These are phyloP conservation scores for Apamea crenata DNA, from an alignment of 2,888 invertebrate genomes.

Conservation along the genomic window DNA sequence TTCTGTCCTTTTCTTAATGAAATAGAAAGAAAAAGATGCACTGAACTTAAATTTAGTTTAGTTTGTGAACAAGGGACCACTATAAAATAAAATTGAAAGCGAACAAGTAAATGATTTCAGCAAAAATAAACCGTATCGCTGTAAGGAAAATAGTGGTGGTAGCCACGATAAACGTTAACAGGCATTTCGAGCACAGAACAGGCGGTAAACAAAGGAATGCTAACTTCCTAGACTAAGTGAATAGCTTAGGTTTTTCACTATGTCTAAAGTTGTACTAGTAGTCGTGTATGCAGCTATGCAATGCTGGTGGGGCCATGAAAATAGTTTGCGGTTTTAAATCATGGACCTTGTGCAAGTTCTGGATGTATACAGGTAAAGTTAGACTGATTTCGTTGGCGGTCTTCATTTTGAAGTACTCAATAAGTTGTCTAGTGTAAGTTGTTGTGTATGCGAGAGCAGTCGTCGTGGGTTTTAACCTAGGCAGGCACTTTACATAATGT, in stretches of 20 bases:
- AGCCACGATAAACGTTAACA: conserved; percentile 30
- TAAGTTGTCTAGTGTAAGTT: no score
- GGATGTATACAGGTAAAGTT: background rate
- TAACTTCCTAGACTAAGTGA: conserved; percentile 53
- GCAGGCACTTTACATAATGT: no score
- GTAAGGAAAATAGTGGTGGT: conserved; percentile 15
- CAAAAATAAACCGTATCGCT: background rate
- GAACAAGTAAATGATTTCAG: background rate
- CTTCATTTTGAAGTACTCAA: no score
- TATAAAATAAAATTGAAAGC: background rate
- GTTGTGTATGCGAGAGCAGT: no score
- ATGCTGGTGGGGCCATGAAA: conserved; percentile 34
- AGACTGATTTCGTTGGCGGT: no score
- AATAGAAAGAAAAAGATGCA: no score
- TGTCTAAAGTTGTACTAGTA: conserved; percentile 39
- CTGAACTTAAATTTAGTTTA: no score
- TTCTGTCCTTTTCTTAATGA: no score
- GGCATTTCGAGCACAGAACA: conserved; percentile 29
- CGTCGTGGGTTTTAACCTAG: no score
- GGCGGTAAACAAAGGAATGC: conserved; percentile 48
- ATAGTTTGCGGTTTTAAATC: background rate
- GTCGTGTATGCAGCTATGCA: conserved; percentile 31
- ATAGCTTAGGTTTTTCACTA: conserved; percentile 52
- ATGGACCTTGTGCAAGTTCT: background rate
- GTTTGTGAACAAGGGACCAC: no score